These are phyloP conservation scores for Epizoanthus scotinus DNA, from an alignment of 92 coral and sea anemone species.

Conservation along the genomic window DNA sequence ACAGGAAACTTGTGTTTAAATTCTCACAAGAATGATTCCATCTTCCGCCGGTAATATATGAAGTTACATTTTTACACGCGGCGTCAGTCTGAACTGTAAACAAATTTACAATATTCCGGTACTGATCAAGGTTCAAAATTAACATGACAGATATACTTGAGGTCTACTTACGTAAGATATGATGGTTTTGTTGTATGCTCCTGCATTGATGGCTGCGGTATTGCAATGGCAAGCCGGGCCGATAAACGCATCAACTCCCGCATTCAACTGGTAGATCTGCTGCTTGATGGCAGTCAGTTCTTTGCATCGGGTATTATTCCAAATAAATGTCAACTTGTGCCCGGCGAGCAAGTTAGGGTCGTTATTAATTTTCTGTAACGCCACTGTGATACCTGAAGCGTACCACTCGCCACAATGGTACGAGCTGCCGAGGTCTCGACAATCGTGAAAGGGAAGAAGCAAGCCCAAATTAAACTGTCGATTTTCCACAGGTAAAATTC, in stretches of 20 bases:
- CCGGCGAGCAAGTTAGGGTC: slow-evolving; percentile 47
- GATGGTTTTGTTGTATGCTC: slow-evolving; percentile 75
- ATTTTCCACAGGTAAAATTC: slow-evolving; percentile 2
- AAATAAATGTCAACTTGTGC: slow-evolving; percentile 50
- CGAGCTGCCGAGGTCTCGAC: slow-evolving; percentile 23
- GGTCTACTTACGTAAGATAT: slow-evolving; percentile 72
- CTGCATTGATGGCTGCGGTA: slow-evolving; percentile 71
- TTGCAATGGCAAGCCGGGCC: slow-evolving; percentile 70
- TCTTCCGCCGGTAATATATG: too few species aligned
- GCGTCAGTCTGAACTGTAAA: too few species aligned
- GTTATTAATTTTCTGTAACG: slow-evolving; percentile 51
- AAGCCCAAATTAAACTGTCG: slow-evolving; percentile 47
- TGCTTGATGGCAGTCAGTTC: slow-evolving; percentile 53
- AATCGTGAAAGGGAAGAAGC: slow-evolving; percentile 44
- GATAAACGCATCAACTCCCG: slow-evolving; percentile 63
- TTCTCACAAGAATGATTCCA: too few species aligned
- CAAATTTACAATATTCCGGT: too few species aligned
- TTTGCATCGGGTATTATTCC: slow-evolving; percentile 66
- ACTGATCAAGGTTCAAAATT: too few species aligned
- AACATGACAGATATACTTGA: too few species aligned
- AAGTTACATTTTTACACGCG: too few species aligned
- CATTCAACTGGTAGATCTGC: slow-evolving; percentile 59
- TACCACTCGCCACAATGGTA: slow-evolving; percentile 47
- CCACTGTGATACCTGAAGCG: slow-evolving; percentile 64
- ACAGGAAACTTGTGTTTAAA: too few species aligned